Percentiles rank a stretch among this genome's conserved stretches.
Evolutionary conservation across 2,797 vertebrate genomes (phyloP).

Genomic region (Takifugu ocellatus): DNA sequence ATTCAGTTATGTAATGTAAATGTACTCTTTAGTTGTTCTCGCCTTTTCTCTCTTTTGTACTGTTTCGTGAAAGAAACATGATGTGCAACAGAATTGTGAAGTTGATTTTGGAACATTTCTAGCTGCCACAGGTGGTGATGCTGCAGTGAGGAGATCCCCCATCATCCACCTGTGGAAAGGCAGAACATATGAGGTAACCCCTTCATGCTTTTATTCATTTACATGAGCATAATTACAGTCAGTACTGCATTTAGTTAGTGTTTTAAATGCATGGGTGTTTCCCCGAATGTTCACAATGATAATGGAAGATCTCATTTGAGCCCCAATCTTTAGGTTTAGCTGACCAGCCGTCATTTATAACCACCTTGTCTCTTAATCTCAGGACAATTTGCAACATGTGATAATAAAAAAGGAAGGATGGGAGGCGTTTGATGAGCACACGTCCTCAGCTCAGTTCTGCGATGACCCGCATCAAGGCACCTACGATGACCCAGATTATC

Average conservation of each 20-base stretch:
- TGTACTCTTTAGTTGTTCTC: not conserved
- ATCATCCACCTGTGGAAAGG: slow-evolving; percentile 66
- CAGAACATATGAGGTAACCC: slow-evolving; percentile 48
- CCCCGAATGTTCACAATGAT: not conserved
- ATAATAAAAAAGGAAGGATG: slow-evolving; percentile 57
- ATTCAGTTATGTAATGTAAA: not conserved
- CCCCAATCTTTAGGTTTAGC: not conserved
- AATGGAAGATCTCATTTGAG: not conserved
- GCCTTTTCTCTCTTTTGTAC: no score
- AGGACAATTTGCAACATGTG: slow-evolving; percentile 51
- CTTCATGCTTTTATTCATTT: not conserved
- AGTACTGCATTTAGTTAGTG: not conserved
- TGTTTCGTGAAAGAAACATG: not conserved
- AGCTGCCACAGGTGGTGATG: slow-evolving; percentile 18
- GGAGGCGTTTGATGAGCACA: slow-evolving; percentile 32
- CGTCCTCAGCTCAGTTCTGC: slow-evolving; percentile 21
- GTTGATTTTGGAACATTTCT: not conserved
- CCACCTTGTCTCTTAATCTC: not conserved
- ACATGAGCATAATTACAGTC: not conserved
- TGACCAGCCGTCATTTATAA: no score
- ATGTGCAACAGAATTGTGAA: not conserved
- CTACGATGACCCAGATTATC: slow-evolving; percentile 39
- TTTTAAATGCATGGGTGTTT: not conserved
- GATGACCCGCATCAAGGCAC: slow-evolving; percentile 29
- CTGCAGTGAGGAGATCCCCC: slow-evolving; percentile 47